Evolutionary conservation across 1,140 invertebrate species (phyloP), one percentile per base, ranked within the genome.

Genomic region (Phymastichus coffea): DNA sequence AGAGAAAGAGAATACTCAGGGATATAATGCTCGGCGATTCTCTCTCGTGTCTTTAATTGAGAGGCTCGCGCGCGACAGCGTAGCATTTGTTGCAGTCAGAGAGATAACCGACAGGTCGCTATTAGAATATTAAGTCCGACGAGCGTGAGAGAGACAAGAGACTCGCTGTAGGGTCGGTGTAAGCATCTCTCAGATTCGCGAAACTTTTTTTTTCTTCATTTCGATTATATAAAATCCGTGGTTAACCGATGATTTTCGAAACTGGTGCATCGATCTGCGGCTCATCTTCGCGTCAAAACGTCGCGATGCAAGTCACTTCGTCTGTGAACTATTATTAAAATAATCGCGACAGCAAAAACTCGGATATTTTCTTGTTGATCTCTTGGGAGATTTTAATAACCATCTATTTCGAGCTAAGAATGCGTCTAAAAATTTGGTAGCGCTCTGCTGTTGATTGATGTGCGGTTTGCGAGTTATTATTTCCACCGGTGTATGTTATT

Each of bases 21-120:
- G 15, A 40, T 40, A 40, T 40, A 40, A 44, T 14, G 17, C 20
- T 19, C 12, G 15, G 41, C 48, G 43, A 54, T 48, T 48, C 57
- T n/a, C n/a, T n/a, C n/a, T 59, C 58, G 58, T 61, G 58, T 61
- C 58, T 61, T 55, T 61, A 61, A 61, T 61, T 61, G 58, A 55
- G 58, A 54, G 40, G 51, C 51, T 33, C 28, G 12, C 48, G 26
- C 59, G 51, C 54, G 58, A 61, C 58, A 61, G 41, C 58, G 51
- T 54, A 54, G 58, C 51, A 61, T 61, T 61, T 54, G 41, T 41
- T 7, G 48, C n/a, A 15, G 4, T 14, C 46, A 9, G 7, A 30
- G 46, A 47, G 43, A 51, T 54, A 43, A 61, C 51, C 51, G 58
- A 61, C 58, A 61, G 58, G 58, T 61, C 58, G 41, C 58, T 55